phyloP scores from a whole-genome alignment of 2,113 vertebrate species.

The Lamprologus sp. region DNA sequence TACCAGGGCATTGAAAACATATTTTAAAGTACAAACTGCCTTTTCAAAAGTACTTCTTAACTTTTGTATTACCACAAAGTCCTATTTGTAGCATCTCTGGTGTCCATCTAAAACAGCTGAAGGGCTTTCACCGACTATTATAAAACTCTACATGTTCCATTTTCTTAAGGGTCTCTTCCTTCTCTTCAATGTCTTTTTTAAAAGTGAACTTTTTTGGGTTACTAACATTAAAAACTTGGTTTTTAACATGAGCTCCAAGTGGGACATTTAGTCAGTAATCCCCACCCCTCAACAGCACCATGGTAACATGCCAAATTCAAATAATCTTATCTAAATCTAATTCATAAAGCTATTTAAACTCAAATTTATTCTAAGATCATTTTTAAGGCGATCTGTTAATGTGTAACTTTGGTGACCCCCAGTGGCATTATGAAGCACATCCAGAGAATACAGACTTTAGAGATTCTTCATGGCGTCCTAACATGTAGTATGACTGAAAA shows the following conservation, averaged over 20 bases:
- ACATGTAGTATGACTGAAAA: rapidly evolving
- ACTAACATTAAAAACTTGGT: not conserved
- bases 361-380: not conserved
- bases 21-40: not conserved
- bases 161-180: not conserved
- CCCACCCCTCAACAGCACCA: rapidly evolving
- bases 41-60: not conserved
- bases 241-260: not conserved
- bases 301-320: not conserved
- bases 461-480: not conserved
- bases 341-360: not conserved
- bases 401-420: not conserved
- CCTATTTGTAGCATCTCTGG: not conserved
- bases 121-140: not conserved
- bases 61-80: not conserved
- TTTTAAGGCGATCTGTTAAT: not conserved
- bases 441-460: not conserved
- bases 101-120: not conserved
- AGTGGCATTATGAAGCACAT: not conserved
- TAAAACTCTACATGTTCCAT: not conserved
- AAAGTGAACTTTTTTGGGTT: not conserved
- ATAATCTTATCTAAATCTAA: not conserved
- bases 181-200: not conserved
- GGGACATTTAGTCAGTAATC: not conserved
- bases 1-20: not conserved